phyloP scores from a whole-genome alignment of 2,797 vertebrate genomes.

The Dendrocincla tyrannina region DNA sequence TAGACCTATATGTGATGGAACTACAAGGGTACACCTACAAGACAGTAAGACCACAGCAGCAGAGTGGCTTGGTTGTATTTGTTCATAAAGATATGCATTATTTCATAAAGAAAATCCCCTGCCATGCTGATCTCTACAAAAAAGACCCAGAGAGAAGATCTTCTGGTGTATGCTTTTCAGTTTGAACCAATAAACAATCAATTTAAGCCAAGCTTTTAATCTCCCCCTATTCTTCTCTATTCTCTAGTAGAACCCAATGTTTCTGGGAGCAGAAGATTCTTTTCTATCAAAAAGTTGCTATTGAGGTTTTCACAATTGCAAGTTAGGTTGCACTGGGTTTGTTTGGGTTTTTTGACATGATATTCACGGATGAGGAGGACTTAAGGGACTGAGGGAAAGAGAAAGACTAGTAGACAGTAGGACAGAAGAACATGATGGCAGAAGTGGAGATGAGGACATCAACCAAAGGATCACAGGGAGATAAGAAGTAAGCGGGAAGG shows the following conservation, averaged over 20 bases:
- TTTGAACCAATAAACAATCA: background rate
- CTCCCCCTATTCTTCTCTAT: background rate
- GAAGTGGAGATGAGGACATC: background rate
- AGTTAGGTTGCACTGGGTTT: background rate
- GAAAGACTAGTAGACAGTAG: background rate
- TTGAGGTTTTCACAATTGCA: background rate
- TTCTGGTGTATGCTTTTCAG: background rate
- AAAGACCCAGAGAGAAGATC: background rate
- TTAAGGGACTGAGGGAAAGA: background rate
- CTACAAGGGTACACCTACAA: background rate
- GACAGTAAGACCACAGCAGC: background rate
- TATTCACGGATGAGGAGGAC: background rate
- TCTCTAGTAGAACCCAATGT: background rate
- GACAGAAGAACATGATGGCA: background rate
- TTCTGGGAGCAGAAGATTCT: background rate
- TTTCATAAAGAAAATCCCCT: background rate
- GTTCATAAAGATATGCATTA: background rate
- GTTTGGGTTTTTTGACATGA: background rate
- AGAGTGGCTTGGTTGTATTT: background rate
- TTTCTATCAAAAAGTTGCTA: background rate
- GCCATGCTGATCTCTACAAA: background rate
- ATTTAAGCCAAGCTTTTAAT: background rate
- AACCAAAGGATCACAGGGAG: background rate
- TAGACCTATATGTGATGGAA: background rate
- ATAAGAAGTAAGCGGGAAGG: background rate